phyloP scores from a whole-genome alignment of 2,797 vertebrate genomes.

The Tokudaia tokunoshimensis region DNA sequence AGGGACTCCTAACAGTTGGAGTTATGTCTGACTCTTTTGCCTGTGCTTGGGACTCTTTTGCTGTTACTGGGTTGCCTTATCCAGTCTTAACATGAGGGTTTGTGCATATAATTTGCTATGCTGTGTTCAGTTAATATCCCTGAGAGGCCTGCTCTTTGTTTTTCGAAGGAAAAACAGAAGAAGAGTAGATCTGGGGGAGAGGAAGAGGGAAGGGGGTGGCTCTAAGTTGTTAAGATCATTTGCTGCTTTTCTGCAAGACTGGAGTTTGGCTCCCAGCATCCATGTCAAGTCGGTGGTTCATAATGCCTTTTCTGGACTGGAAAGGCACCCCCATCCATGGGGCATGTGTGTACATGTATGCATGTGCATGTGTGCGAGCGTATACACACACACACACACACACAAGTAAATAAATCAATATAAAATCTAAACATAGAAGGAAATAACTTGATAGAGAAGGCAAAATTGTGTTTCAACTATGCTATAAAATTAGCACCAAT shows the following conservation, averaged over 20 bases:
- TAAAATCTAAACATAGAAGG: background rate
- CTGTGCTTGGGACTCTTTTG: background rate
- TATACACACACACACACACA: too few species aligned
- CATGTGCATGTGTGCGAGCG: too few species aligned
- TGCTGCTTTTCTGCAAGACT: background rate
- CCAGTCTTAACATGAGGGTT: background rate
- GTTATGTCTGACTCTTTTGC: background rate
- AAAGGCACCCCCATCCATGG: background rate
- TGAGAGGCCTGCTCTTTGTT: background rate
- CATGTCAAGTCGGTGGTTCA: too few species aligned
- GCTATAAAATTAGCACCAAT: conserved; percentile 49
- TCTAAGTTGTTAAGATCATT: background rate
- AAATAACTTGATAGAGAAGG: conserved; percentile 58
- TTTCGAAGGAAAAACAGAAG: background rate
- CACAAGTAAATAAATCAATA: background rate
- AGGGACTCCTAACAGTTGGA: background rate
- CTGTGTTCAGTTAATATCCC: background rate
- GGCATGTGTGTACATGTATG: too few species aligned
- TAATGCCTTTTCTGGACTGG: background rate
- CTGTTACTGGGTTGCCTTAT: background rate
- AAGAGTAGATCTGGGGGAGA: background rate
- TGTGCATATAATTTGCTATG: background rate
- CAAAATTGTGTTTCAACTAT: conserved; percentile 35
- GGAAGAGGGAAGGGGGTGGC: too few species aligned
- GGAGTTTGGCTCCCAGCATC: background rate